A percentile compares a stretch with the other conserved stretches of the same genome.
These are phyloP conservation scores for Mastomys coucha DNA, from an alignment of 2,113 vertebrate genomes.

Conservation along the genomic window DNA sequence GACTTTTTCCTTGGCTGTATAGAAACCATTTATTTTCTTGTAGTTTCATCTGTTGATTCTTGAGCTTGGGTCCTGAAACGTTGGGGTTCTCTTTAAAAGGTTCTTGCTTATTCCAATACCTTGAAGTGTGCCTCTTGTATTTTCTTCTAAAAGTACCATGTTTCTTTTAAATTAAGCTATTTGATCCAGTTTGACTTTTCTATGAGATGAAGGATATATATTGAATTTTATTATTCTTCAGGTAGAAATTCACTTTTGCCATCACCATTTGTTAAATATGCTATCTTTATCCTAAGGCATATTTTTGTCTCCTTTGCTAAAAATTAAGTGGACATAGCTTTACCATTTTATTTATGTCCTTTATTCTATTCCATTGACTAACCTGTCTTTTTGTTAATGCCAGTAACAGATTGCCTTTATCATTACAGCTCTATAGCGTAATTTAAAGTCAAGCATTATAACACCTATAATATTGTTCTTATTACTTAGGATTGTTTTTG, in stretches of 20 bases:
- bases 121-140: neutral
- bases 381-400: neutral
- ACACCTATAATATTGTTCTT: neutral
- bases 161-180: neutral
- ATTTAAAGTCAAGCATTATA: neutral
- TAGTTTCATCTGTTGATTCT: neutral
- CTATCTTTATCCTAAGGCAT: neutral
- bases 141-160: neutral
- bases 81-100: neutral
- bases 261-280: neutral
- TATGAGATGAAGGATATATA: neutral
- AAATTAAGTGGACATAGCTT: neutral
- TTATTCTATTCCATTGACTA: neutral
- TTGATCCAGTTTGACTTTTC: neutral
- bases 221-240: neutral
- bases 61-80: neutral
- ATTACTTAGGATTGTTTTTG: neutral
- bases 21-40: neutral
- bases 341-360: neutral
- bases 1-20: neutral
- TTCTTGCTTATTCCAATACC: neutral
- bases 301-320: neutral
- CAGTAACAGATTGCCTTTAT: neutral
- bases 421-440: neutral
- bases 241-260: neutral